Conservation (phyloP, 2,113 vertebrate genomes). For the Actinemys pallida region DNA sequence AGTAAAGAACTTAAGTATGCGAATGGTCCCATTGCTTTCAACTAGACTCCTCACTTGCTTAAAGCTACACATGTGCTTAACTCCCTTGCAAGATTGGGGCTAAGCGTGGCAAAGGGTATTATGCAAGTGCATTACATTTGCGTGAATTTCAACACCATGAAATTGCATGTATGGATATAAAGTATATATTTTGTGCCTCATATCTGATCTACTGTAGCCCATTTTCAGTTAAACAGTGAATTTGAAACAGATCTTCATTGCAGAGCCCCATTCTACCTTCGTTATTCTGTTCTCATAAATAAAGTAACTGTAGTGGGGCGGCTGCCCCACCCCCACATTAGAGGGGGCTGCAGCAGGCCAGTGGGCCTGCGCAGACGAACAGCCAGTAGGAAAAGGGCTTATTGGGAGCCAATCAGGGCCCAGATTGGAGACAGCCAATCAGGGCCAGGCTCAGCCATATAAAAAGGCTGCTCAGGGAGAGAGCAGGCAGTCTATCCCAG, state of each 20-base stretch:
- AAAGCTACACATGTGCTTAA: background rate
- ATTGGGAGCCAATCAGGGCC: no score
- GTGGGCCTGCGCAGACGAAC: no score
- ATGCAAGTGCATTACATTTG: background rate
- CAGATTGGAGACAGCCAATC: no score
- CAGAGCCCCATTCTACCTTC: background rate
- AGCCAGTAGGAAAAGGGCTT: no score
- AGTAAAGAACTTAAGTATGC: background rate
- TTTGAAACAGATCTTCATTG: background rate
- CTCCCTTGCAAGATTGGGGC: background rate
- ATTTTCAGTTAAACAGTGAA: background rate
- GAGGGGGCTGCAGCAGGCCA: no score
- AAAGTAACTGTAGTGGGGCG: background rate
- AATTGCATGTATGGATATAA: background rate
- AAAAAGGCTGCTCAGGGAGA: no score
- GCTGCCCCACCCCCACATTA: no score
- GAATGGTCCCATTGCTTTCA: background rate
- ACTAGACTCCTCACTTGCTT: background rate
- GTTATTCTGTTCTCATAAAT: conserved; percentile 13
- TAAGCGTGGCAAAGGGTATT: background rate
- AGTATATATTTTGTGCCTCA: background rate
- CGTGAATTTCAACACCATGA: background rate
- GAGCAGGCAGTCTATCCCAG: no score
- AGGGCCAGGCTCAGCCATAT: no score
- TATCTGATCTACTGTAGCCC: background rate